Conservation (phyloP, 2,113 vertebrate genomes). For the Scophthalmus maximus region DNA sequence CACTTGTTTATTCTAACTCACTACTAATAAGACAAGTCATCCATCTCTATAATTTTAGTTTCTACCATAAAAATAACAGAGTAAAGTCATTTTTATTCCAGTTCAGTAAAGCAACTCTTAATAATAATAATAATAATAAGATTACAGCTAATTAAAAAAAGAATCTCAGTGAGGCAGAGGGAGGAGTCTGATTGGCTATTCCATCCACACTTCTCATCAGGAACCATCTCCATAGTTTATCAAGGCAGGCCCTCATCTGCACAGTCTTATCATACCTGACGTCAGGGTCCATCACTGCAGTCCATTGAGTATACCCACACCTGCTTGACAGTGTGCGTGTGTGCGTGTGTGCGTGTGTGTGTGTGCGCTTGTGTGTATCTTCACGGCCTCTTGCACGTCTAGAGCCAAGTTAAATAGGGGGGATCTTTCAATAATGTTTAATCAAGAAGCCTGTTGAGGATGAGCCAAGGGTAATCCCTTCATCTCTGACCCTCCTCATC, state of each 20-base stretch:
- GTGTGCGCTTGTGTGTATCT: conserved; percentile 10
- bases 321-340: conserved; percentile 8
- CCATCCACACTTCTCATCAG: conserved; percentile 10
- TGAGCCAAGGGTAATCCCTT: conserved; percentile 41
- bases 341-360: neutral
- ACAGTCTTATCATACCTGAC: conserved; percentile 64
- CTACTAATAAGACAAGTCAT: too few relatives aligned
- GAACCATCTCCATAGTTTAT: conserved; percentile 3
- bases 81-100: too few relatives aligned
- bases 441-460: conserved; percentile 62
- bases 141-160: too few relatives aligned
- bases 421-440: conserved; percentile 73
- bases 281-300: conserved; percentile 32
- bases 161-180: too few relatives aligned
- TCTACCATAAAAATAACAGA: too few relatives aligned
- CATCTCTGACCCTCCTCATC: conserved; percentile 47
- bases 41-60: too few relatives aligned
- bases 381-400: neutral
- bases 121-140: too few relatives aligned
- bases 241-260: neutral
- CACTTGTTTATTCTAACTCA: too few relatives aligned
- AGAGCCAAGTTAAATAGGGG: conserved; percentile 31
- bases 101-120: too few relatives aligned
- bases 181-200: neutral
- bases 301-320: conserved; percentile 44